Percentiles rank a stretch among this genome's conserved stretches.
phyloP scores from a whole-genome alignment of 2,113 vertebrate genomes.

The Nothocercus julius region DNA sequence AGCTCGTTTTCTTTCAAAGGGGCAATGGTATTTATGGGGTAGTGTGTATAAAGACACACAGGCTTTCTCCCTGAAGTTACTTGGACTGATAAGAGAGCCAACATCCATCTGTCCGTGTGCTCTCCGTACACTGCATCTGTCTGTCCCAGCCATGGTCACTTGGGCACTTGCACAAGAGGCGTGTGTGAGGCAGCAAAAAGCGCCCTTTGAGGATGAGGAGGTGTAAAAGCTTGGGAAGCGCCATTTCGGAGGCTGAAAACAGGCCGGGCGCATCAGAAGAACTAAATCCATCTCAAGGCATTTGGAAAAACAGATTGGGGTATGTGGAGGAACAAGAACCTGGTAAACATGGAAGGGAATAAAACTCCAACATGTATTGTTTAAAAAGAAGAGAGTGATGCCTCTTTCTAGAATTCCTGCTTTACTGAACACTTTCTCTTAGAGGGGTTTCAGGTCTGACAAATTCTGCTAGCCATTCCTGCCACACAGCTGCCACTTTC shows the following conservation, averaged over 20 bases:
- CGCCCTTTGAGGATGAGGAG: not conserved
- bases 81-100: not conserved
- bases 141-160: not conserved
- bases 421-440: not conserved
- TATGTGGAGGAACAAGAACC: not conserved
- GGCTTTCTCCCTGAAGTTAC: not conserved
- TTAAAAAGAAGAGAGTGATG: not conserved
- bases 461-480: not conserved
- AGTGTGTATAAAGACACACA: not conserved
- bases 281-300: not conserved
- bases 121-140: not conserved
- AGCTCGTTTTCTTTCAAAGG: not conserved
- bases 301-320: conserved; percentile 29
- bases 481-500: not conserved
- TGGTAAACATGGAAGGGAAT: not conserved
- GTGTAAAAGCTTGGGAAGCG: not conserved
- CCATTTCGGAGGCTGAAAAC: not conserved
- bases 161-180: not conserved
- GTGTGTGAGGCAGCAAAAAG: not conserved
- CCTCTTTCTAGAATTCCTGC: not conserved
- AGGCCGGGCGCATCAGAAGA: conserved; percentile 27
- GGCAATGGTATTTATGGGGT: not conserved
- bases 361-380: not conserved
- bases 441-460: not conserved
- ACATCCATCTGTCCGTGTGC: not conserved